Base-by-base conservation (phyloP, 2,113 vertebrate species). In the Lasiurus cinereus region DNA sequence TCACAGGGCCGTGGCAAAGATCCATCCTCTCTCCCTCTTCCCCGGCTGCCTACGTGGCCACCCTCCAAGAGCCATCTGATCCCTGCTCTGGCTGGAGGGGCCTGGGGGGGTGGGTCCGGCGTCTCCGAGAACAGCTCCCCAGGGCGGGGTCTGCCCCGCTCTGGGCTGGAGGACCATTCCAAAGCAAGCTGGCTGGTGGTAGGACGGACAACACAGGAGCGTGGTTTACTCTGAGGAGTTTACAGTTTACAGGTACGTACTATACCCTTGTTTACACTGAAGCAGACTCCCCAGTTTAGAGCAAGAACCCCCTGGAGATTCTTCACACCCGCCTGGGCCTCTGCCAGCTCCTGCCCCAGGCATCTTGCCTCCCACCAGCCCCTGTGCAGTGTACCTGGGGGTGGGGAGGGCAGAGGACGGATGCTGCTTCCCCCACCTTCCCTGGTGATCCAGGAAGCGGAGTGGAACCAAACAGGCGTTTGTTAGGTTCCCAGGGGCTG, bases 1-100 rank as follows among this genome's bases (percentile, higher is more conserved):
- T 91, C 94, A 86, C 27, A 33, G 92, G 82, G 46, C 69, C 5
- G 10, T 72, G 94, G 93, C 83, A 16, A n/a, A 73, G 43, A 16
- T 33, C 74, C 52, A 5, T 36, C 54, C 69, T 29, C 11, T 74
- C 74, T 22, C 52, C 8, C 1, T 74, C 74, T 22, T 59, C 8
- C 1, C 3, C 0, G 29, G 85, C 95, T 92, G 96, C 94, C 85
- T n/a, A 2, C 10, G 2, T 21, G 69, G 88, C 0, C 0, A 43
- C 14, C 76, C 79, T 94, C 95, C 78, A 33, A 77, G 83, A 88
- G 74, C 36, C 54, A 77, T 59, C 33, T 46, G 66, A 66, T 22
- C 39, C 59, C 78, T 74, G 24, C 29, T 74, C n/a, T 19, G n/a
- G 79, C 70, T 77, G 52, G 33, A 54, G 36, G 62, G 39, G 39